Evolutionary conservation across 1,140 invertebrate species (phyloP).

Genomic region (Drosophila virilis): DNA sequence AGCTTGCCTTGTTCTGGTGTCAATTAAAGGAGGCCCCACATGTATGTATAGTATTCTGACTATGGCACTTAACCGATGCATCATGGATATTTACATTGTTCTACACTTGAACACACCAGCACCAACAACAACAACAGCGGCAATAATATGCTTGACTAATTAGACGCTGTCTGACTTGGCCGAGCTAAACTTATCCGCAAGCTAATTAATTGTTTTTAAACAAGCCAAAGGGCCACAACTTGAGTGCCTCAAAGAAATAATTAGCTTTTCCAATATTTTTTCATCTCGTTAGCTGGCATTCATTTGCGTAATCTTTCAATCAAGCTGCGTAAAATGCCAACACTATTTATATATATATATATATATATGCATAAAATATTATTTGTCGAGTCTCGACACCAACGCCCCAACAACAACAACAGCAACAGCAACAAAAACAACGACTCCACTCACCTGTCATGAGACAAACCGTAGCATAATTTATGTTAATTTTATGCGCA

Average conservation of each 20-base stretch:
- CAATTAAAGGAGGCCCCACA: background rate
- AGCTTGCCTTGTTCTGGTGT: background rate
- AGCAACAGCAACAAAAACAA: constrained; percentile 23
- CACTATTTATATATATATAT: constrained; percentile 54
- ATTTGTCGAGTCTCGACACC: constrained; percentile 43
- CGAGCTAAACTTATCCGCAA: background rate
- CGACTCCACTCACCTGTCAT: constrained; percentile 61
- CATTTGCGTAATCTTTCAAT: constrained; percentile 73
- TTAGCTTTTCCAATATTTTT: constrained; percentile 9
- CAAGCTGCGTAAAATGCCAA: constrained; percentile 52
- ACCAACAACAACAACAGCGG: background rate
- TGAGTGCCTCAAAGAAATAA: background rate
- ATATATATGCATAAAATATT: constrained; percentile 40
- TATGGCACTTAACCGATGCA: background rate
- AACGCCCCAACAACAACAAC: constrained; percentile 27
- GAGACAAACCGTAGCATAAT: constrained; percentile 71
- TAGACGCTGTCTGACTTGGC: background rate
- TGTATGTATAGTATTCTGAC: background rate
- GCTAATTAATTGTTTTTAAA: constrained; percentile 10
- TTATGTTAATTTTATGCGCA: constrained; percentile 72
- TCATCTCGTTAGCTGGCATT: constrained; percentile 50
- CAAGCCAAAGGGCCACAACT: background rate
- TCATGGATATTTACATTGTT: constrained; percentile 4
- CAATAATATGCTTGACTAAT: constrained; percentile 3
- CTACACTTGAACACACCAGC: background rate